Evolutionary conservation across 2,888 invertebrate genomes (phyloP).

Genomic region (Hirtodrosophila alboralis): DNA sequence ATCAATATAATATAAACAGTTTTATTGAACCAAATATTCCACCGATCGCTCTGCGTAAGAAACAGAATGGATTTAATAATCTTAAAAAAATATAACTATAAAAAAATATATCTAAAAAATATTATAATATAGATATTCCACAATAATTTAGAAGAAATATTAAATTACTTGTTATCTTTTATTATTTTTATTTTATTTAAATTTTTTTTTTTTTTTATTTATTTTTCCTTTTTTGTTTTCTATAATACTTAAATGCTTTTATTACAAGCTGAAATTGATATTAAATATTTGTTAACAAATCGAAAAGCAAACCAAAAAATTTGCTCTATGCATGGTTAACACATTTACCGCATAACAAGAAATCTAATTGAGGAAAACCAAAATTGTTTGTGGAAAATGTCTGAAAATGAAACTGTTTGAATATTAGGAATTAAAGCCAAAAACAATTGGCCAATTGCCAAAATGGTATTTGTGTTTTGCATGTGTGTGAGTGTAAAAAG

Average conservation of each 20-base stretch:
- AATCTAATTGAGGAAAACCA: background rate
- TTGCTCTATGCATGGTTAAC: conserved; percentile 13
- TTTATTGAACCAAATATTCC: too few relatives aligned
- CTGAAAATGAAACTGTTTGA: conserved; percentile 9
- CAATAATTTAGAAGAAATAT: too few relatives aligned
- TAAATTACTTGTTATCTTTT: too few relatives aligned
- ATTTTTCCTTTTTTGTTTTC: too few relatives aligned
- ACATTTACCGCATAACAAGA: conserved; percentile 8
- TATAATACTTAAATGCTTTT: background rate
- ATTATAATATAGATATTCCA: too few relatives aligned
- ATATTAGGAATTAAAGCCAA: conserved; percentile 30
- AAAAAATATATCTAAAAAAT: too few relatives aligned
- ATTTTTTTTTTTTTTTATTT: too few relatives aligned
- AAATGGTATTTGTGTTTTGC: conserved; percentile 28
- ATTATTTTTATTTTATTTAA: too few relatives aligned
- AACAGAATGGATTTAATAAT: too few relatives aligned
- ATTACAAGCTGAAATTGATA: conserved; percentile 27
- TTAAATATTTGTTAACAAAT: conserved; percentile 1
- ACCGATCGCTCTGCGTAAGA: too few relatives aligned
- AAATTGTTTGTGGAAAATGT: conserved; percentile 26
- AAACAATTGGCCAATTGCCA: conserved; percentile 49
- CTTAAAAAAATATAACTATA: too few relatives aligned
- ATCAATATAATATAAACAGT: too few relatives aligned
- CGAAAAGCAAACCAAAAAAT: background rate
- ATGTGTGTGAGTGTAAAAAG: conserved; percentile 58